These are phyloP conservation scores for Bergia puertoricense DNA, from an alignment of 92 coral and sea anemone genomes.

Conservation along the genomic window DNA sequence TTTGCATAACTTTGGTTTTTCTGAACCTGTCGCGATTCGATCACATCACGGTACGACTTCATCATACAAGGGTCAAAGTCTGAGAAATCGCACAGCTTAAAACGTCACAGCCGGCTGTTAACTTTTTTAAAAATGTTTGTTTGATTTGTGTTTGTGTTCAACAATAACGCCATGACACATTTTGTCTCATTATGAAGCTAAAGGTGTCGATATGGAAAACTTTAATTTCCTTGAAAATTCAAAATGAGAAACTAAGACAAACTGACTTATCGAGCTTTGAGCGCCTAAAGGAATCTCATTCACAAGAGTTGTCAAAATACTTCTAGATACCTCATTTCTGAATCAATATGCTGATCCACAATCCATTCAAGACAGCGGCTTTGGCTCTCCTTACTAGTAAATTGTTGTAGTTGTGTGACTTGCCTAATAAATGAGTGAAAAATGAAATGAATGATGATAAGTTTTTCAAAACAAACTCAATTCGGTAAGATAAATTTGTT, in stretches of 20 bases:
- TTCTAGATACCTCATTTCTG: too few relatives aligned
- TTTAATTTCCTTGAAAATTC: neutral
- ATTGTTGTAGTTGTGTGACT: too few relatives aligned
- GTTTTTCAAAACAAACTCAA: neutral
- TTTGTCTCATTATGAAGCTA: neutral
- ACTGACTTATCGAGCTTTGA: neutral
- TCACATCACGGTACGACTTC: neutral
- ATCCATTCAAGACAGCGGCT: neutral
- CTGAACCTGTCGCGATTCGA: neutral
- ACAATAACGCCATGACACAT: neutral
- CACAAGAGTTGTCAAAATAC: too few relatives aligned
- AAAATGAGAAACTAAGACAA: neutral
- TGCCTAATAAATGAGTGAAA: too few relatives aligned
- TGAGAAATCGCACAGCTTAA: too few relatives aligned
- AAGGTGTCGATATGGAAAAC: neutral
- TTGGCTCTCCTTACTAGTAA: too few relatives aligned
- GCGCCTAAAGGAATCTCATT: too few relatives aligned
- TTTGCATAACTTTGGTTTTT: neutral
- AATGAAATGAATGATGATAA: neutral
- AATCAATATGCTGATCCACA: neutral
- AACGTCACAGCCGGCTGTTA: neutral
- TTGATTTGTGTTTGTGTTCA: neutral
- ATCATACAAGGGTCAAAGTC: neutral
- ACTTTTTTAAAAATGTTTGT: neutral
- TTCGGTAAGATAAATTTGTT: constrained; percentile 8